Base-by-base conservation (phyloP, 2,888 invertebrate species). In the Meteorus colon region DNA sequence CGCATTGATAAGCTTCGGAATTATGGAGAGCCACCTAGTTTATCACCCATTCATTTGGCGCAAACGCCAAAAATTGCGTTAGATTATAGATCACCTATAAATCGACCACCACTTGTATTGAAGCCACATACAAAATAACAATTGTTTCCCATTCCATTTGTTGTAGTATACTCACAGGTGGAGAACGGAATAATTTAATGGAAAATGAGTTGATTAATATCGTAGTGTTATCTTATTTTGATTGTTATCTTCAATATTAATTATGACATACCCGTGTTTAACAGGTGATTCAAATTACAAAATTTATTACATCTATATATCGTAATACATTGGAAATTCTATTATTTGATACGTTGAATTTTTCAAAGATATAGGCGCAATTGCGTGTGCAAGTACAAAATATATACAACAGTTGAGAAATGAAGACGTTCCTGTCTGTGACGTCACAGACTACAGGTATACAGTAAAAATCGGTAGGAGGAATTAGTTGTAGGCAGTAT, bases 1-100 rank as follows among this genome's bases (percentile, higher is more conserved):
- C 91, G 90, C 81, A 90, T 93, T 6, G 90, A 91, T 1, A 91
- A 88, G 84, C 84, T 93, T 71, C 90, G 90, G 86, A 89, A 88
- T 83, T 92, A 92, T 65, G 92, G 91, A 0, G 91, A 92, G 83
- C 91, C 93, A 0, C 92, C 92, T 0, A 90, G 91, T 1, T 83
- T 93, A n/a, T 90, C 91, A n/a, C 90, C 91, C 0, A 89, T 92
- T 45, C 63, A 63, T 59, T 29, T 73, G 8, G 12, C 37, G 12
- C 41, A 62, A 41, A 69, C 72, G 34, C 19, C 72, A 3, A 65
- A 37, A 34, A 37, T 65, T 37, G 34, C 65, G 1, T 19, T 37
- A n/a, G 41, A 65, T 34, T 65, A 34, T 41, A 37, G 65, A 19
- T 65, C 65, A 10, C 65, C 65, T 1, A 19, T 65, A 29, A 1